A percentile compares a stretch with the other conserved stretches of the same genome.
These are phyloP conservation scores for Chiloscyllium punctatum DNA, from an alignment of 2,797 vertebrate genomes.

Conservation along the genomic window DNA sequence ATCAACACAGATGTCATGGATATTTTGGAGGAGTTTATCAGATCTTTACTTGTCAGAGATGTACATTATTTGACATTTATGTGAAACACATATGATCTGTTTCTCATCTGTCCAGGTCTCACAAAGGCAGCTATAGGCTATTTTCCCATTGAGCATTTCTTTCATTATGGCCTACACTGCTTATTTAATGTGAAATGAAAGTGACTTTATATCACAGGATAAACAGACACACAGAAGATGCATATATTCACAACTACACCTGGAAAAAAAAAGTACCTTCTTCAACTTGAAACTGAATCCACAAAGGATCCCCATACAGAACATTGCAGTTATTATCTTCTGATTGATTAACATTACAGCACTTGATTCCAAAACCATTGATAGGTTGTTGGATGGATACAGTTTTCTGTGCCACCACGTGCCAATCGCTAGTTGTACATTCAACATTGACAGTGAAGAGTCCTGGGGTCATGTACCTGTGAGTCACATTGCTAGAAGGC, in stretches of 20 bases:
- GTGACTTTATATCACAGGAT: background rate
- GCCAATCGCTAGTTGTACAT: conserved; percentile 84
- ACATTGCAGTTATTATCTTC: conserved; percentile 60
- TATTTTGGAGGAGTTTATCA: background rate
- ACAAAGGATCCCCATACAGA: conserved; percentile 56
- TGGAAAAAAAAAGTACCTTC: conserved; percentile 58
- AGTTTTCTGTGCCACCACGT: conserved; percentile 70
- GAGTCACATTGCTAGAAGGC: conserved; percentile 59
- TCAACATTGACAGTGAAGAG: conserved; percentile 75
- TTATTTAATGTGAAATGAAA: background rate
- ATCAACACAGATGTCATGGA: background rate
- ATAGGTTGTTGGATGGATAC: conserved; percentile 66
- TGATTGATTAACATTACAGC: conserved; percentile 59
- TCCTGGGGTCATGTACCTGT: conserved; percentile 69
- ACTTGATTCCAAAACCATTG: conserved; percentile 59
- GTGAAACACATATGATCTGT: too few relatives aligned
- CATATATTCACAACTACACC: background rate
- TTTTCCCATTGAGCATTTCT: background rate
- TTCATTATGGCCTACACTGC: background rate
- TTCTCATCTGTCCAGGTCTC: background rate
- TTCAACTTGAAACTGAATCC: conserved; percentile 67
- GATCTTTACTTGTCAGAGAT: background rate
- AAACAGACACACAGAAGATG: background rate
- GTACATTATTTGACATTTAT: background rate
- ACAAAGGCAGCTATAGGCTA: background rate